These are phyloP conservation scores for Cyanistes caeruleus DNA, from an alignment of 2,113 vertebrate species.

Conservation along the genomic window DNA sequence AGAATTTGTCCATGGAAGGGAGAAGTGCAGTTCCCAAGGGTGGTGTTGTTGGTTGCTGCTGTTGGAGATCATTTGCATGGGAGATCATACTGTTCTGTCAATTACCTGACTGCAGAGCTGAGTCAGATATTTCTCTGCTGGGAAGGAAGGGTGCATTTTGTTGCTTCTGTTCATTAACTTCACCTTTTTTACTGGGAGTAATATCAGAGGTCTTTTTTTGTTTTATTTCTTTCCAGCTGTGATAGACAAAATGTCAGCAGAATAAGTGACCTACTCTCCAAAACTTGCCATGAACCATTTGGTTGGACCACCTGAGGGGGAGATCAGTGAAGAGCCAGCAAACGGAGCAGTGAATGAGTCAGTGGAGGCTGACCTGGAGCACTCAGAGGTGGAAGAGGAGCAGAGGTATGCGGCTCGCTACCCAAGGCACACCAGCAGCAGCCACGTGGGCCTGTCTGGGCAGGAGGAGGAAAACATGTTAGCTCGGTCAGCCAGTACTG, in stretches of 20 bases:
- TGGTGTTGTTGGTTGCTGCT: not conserved
- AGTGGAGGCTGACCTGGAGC: constrained; percentile 84
- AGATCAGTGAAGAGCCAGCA: constrained; percentile 75
- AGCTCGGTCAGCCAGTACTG: constrained; percentile 92
- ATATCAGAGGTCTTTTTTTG: not conserved
- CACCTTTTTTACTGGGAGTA: not conserved
- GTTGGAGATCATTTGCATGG: not conserved
- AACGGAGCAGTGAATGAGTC: constrained; percentile 81
- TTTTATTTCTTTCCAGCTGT: constrained; percentile 53
- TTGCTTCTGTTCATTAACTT: not conserved
- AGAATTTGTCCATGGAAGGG: not conserved
- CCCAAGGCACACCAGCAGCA: constrained; percentile 54
- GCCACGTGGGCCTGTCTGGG: constrained; percentile 58
- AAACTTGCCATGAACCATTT: constrained; percentile 85
- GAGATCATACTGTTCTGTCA: not conserved
- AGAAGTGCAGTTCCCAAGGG: not conserved
- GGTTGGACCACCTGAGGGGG: constrained; percentile 78
- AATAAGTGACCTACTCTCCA: constrained; percentile 65
- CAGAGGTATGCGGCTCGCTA: constrained; percentile 60
- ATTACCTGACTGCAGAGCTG: not conserved
- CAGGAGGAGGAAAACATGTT: constrained; percentile 85
- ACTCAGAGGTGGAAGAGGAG: constrained; percentile 73
- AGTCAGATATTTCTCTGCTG: not conserved
- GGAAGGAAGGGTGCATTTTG: not conserved
- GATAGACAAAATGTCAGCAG: constrained; percentile 74